Evolutionary conservation across 2,797 vertebrate species (phyloP), one percentile per base, ranked within the genome.

Genomic region (Siniperca scherzeri): DNA sequence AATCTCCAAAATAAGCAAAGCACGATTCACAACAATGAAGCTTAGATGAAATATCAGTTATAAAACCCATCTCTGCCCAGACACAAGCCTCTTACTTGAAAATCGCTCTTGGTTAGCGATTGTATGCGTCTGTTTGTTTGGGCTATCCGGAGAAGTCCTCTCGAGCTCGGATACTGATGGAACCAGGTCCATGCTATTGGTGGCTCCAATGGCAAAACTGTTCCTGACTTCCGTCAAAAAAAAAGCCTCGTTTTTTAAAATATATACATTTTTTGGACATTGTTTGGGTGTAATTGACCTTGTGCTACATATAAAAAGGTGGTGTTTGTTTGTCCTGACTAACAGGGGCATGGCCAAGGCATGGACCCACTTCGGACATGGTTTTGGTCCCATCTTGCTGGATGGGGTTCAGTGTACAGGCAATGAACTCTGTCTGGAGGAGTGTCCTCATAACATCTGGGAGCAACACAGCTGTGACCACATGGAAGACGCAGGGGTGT

Each of bases 381-480:
- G 97, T 46, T 78, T 79, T 19, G 97, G 97, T 50, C 94, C 96
- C 75, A 96, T 98, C 64, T 85, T 96, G 52, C 85, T 98, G 90
- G 96, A 97, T 36, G 95, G 96, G 30, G 94, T 98, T 36, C 92
- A 96, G 55, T 99, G 97, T 73, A 89, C 94, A 50, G 98, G 97
- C 60, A 97, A 97, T 8, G 98, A 99, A 81, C 92, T 96, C 13
- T 96, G 94, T n/a, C 93, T 99, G 74, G 97, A 97, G 86, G 96
- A 96, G 27, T 99, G 97, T 91, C 93, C 94, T 70, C 97, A 97
- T 74, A 90, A 92, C 16, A 91, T 91, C 78, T 98, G 97, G 98
- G 94, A 94, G 65, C 92, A 95, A 56, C 97, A 98, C 88, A 97
- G 95, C 91, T 98, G 97, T 75, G 95, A 97, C 87, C 97, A 98